Conservation (phyloP, 2,888 invertebrate genomes). For the Standfussiana lucernea region DNA sequence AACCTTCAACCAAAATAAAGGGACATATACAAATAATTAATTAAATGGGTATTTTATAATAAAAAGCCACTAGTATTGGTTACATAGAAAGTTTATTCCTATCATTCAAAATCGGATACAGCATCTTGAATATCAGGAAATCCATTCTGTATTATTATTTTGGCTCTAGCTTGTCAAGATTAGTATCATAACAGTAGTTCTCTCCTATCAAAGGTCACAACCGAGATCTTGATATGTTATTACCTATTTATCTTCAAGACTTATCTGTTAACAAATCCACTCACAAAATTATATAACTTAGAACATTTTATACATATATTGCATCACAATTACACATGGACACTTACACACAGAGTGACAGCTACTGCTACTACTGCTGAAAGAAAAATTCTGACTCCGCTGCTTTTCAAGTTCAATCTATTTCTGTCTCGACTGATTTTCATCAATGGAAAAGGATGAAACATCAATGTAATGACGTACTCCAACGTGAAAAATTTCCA, state of each 20-base stretch:
- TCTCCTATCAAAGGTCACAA: constrained; percentile 2
- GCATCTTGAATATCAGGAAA: background rate
- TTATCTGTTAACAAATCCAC: constrained; percentile 49
- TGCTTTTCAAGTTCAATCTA: constrained; percentile 23
- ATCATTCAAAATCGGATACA: background rate
- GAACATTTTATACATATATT: constrained; percentile 73
- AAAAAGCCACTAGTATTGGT: background rate
- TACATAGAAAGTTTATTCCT: background rate
- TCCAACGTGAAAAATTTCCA: constrained; percentile 33
- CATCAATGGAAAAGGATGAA: constrained; percentile 42
- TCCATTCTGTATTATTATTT: constrained; percentile 15
- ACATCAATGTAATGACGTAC: constrained; percentile 44
- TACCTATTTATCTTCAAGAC: constrained; percentile 11
- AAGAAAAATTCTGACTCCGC: constrained; percentile 12
- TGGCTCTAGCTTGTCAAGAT: constrained; percentile 4
- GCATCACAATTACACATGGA: constrained; percentile 75
- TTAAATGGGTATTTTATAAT: background rate
- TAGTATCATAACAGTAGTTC: constrained; percentile 9
- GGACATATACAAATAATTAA: background rate
- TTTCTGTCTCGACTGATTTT: constrained; percentile 39
- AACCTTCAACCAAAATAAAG: constrained; percentile 28
- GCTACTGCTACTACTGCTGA: constrained; percentile 24
- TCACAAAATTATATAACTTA: constrained; percentile 80
- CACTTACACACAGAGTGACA: constrained; percentile 57
- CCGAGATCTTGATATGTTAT: constrained; percentile 16